Evolutionary conservation across 1,140 invertebrate species (phyloP).

Genomic region (Bursaphelenchus mucronatus): DNA sequence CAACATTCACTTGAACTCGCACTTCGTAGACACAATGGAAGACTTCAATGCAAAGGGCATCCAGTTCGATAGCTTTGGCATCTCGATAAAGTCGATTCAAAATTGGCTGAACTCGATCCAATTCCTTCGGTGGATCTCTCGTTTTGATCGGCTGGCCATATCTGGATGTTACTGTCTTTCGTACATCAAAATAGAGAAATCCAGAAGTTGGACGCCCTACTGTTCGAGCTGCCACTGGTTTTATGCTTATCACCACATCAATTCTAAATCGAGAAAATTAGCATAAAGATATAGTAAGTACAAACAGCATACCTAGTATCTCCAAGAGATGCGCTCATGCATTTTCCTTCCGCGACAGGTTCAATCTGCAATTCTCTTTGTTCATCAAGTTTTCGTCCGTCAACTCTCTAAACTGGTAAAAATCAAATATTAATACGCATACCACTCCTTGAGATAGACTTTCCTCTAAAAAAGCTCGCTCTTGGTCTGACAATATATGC

Average conservation of each 20-base stretch:
- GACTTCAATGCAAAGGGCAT: slow-evolving; percentile 19
- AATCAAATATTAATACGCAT: neutral
- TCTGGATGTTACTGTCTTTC: slow-evolving; percentile 10
- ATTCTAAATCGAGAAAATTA: slow-evolving; percentile 12
- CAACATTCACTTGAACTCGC: slow-evolving; percentile 21
- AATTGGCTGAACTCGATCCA: slow-evolving; percentile 12
- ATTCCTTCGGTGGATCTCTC: slow-evolving; percentile 15
- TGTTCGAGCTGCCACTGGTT: slow-evolving; percentile 17
- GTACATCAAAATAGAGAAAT: slow-evolving; percentile 20
- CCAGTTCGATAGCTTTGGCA: slow-evolving; percentile 17
- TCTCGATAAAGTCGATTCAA: slow-evolving; percentile 14
- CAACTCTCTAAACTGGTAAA: slow-evolving; percentile 11
- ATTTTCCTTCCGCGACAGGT: slow-evolving; percentile 8
- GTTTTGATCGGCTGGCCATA: slow-evolving; percentile 12
- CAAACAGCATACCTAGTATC: slow-evolving; percentile 8
- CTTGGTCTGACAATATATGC: slow-evolving; percentile 3
- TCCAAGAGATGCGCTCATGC: slow-evolving; percentile 13
- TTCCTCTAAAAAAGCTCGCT: slow-evolving; percentile 10
- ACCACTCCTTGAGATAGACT: slow-evolving; percentile 9
- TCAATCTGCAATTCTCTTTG: slow-evolving; percentile 10
- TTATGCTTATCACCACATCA: slow-evolving; percentile 4
- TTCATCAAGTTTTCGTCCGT: slow-evolving; percentile 1
- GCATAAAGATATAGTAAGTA: neutral
- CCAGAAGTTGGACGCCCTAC: slow-evolving; percentile 18
- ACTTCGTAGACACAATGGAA: slow-evolving; percentile 21